Conservation (phyloP, 37 sponge, comb jelly and placozoan species). For the Halisarca cf. caerulea region DNA sequence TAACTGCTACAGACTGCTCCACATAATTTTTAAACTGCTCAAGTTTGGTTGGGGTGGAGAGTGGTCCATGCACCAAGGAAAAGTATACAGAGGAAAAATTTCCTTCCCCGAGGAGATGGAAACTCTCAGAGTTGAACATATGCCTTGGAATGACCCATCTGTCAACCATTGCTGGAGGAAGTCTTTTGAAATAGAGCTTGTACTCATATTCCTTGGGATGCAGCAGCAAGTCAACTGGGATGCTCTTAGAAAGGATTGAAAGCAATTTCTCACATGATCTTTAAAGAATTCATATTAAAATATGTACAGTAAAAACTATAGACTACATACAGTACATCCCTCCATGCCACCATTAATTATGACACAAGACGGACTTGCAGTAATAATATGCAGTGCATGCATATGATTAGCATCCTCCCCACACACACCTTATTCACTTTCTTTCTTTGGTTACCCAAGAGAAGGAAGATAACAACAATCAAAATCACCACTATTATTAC, state of each 20-base stretch:
- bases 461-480: neutral
- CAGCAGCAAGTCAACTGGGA: neutral
- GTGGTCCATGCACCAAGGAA: neutral
- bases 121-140: slow-evolving; percentile 10
- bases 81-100: slow-evolving; percentile 18
- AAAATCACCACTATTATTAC: neutral
- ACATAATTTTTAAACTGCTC: neutral
- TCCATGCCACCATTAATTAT: no score
- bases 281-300: no score
- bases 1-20: slow-evolving; percentile 11
- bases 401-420: no score
- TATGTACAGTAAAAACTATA: no score
- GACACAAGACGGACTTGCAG: no score
- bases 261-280: no score
- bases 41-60: slow-evolving; percentile 24
- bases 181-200: neutral
- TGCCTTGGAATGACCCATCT: slow-evolving; percentile 17
- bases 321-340: no score
- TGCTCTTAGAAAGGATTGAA: no score
- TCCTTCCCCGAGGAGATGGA: slow-evolving; percentile 4
- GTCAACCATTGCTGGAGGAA: slow-evolving; percentile 1
- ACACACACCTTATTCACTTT: neutral
- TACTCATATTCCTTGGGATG: neutral
- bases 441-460: neutral
- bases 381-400: no score